Conservation (phyloP, 2,113 vertebrate species). For the Melanotaenia duboulayi region DNA sequence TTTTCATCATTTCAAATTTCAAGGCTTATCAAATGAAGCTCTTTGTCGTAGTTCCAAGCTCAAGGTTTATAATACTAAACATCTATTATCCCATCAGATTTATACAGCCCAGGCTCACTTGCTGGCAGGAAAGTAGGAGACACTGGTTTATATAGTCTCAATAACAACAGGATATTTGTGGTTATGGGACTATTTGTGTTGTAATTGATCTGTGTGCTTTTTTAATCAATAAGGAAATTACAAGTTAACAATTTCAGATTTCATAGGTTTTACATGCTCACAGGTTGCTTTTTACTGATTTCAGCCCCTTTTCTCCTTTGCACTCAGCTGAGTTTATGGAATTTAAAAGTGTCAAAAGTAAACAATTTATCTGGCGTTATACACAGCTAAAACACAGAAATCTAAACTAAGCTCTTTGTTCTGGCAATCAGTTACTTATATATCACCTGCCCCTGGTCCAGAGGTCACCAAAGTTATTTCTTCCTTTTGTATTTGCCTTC, state of each 20-base stretch:
- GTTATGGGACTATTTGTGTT: neutral
- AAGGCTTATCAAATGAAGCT: neutral
- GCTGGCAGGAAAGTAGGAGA: fast-evolving
- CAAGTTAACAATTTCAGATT: neutral
- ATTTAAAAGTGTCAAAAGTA: neutral
- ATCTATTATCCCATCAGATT: neutral
- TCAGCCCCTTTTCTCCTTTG: neutral
- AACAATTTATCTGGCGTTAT: neutral
- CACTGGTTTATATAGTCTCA: neutral
- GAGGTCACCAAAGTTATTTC: slow-evolving; percentile 31
- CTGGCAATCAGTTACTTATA: slow-evolving; percentile 45
- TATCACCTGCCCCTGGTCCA: slow-evolving; percentile 39
- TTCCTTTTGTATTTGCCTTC: neutral
- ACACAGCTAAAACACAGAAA: neutral
- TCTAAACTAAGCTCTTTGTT: neutral
- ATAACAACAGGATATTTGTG: neutral
- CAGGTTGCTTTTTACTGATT: neutral
- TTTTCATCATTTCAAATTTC: neutral
- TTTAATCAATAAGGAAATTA: neutral
- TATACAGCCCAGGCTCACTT: neutral
- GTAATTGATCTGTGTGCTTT: neutral
- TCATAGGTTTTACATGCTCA: neutral
- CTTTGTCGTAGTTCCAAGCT: slow-evolving; percentile 7
- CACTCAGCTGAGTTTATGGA: neutral
- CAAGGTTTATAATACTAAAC: slow-evolving; percentile 1